Percentiles rank a stretch among this genome's conserved stretches.
phyloP scores from a whole-genome alignment of 2,113 vertebrate species.

The Nannospalax galili region DNA sequence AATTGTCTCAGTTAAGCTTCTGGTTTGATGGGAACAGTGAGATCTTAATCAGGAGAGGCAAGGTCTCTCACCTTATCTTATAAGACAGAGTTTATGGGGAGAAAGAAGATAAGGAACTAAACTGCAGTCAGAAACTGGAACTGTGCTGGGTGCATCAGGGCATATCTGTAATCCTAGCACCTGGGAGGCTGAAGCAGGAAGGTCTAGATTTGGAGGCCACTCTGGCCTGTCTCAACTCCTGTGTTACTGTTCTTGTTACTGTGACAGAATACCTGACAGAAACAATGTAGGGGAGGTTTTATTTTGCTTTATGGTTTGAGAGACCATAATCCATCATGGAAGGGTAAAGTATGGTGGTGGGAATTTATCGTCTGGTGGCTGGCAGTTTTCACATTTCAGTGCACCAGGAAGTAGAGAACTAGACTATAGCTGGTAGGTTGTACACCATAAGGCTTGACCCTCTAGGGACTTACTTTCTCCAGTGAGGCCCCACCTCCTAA shows the following conservation, averaged over 20 bases:
- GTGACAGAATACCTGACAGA: neutral
- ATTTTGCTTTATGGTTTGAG: neutral
- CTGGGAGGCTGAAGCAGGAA: neutral
- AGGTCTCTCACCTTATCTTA: constrained; percentile 34
- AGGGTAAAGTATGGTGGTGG: neutral
- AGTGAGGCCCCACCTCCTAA: neutral
- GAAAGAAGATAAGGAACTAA: neutral
- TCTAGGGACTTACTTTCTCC: neutral
- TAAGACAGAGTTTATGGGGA: neutral
- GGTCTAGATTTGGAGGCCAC: neutral
- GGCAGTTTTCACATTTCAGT: neutral
- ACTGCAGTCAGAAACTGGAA: no score
- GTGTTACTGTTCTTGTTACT: neutral
- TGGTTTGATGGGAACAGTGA: neutral
- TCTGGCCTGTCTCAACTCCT: neutral
- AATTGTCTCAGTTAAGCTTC: neutral
- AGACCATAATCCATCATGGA: neutral
- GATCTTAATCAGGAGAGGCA: neutral
- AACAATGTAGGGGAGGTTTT: neutral
- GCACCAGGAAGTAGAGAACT: neutral
- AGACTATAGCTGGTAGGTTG: neutral
- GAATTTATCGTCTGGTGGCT: neutral
- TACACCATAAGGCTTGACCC: neutral
- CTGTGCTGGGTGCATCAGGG: neutral
- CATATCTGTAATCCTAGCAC: neutral